These are phyloP conservation scores for Tinea trinotella DNA, from an alignment of 2,888 invertebrate species.

Conservation along the genomic window DNA sequence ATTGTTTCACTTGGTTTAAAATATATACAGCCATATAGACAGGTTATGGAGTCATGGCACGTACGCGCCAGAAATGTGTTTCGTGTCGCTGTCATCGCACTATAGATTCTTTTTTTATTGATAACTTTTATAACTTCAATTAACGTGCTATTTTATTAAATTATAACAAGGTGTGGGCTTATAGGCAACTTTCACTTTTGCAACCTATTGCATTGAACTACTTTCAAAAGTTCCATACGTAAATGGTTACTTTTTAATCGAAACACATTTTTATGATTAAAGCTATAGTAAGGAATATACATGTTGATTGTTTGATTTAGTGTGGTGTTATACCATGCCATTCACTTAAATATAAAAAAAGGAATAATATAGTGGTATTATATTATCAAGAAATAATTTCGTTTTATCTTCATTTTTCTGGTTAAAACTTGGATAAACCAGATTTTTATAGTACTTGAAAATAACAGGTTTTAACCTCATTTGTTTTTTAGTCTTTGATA, in stretches of 20 bases:
- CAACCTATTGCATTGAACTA: not conserved
- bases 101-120: too few relatives aligned
- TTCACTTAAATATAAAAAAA: too few relatives aligned
- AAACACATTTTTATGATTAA: too few relatives aligned
- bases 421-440: not conserved
- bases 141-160: too few relatives aligned
- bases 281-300: too few relatives aligned
- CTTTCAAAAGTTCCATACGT: too few relatives aligned
- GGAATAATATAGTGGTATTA: too few relatives aligned
- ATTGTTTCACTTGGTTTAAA: not conserved
- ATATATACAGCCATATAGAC: not conserved
- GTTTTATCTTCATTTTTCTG: not conserved
- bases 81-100: not conserved
- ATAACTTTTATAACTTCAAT: too few relatives aligned
- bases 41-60: constrained; percentile 12
- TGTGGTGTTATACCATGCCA: too few relatives aligned
- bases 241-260: not conserved
- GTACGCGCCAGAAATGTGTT: not conserved
- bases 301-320: too few relatives aligned
- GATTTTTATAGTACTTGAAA: not conserved
- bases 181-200: not conserved
- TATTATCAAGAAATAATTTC: not conserved
- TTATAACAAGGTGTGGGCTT: not conserved
- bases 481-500: not conserved
- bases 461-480: not conserved